Conservation (phyloP, 2,888 invertebrate species). For the Zhuqinia jingwanae region DNA sequence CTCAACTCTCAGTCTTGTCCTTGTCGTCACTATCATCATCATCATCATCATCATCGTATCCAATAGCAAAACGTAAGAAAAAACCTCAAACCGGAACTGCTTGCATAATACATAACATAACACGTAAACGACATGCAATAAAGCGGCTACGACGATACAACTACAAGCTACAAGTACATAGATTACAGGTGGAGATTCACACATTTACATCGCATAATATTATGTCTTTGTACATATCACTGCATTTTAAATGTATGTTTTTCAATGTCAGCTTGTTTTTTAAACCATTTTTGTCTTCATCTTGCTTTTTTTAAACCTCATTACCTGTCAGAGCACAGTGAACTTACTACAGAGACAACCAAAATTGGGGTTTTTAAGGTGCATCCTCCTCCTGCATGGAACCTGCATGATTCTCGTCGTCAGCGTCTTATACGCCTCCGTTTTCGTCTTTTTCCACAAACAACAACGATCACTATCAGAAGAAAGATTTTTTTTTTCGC, state of each 20-base stretch:
- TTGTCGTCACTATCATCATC: conserved; percentile 17
- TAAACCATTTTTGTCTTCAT: not conserved
- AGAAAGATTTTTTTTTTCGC: not conserved
- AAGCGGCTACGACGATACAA: not conserved
- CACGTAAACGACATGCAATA: not conserved
- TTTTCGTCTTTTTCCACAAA: not conserved
- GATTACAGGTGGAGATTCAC: not conserved
- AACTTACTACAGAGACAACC: too few relatives aligned
- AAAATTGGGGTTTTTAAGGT: not conserved
- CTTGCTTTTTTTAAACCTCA: too few relatives aligned
- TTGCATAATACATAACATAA: conserved; percentile 17
- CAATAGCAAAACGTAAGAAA: conserved; percentile 19
- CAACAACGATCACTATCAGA: not conserved
- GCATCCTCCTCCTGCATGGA: not conserved
- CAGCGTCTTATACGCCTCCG: not conserved
- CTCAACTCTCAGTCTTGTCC: not conserved
- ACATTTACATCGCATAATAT: conserved; percentile 4
- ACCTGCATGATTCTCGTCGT: not conserved
- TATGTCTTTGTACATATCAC: not conserved
- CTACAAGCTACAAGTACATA: not conserved
- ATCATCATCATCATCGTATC: conserved; percentile 20
- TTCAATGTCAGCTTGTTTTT: conserved; percentile 16
- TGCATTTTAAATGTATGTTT: not conserved
- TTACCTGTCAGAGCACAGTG: too few relatives aligned
- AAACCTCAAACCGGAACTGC: conserved; percentile 58